A percentile compares a stretch with the other conserved stretches of the same genome.
Evolutionary conservation across 2,113 vertebrate species (phyloP).

Genomic region (Cettia cetti): DNA sequence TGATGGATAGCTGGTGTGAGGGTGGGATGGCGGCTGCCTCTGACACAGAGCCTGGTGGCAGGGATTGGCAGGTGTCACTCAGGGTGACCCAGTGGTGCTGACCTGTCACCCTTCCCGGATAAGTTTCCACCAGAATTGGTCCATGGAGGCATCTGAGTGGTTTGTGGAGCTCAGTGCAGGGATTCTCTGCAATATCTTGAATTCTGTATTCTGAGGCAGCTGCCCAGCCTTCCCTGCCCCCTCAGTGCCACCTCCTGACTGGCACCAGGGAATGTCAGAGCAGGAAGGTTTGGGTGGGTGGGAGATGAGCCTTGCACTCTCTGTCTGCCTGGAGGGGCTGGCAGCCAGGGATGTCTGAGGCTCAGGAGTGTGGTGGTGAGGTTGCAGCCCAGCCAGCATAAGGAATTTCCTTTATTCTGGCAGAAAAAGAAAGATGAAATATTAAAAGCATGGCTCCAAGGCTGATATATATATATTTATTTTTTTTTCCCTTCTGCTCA

Average conservation of each 20-base stretch:
- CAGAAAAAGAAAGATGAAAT: neutral
- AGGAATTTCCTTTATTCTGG: neutral
- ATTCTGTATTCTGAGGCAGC: neutral
- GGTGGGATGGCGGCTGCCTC: neutral
- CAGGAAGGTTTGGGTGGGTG: neutral
- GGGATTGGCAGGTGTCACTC: neutral
- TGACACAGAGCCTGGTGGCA: neutral
- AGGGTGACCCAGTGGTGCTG: neutral
- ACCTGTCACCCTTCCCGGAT: neutral
- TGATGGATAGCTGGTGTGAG: neutral
- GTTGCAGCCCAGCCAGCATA: neutral
- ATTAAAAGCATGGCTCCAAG: conserved; percentile 19
- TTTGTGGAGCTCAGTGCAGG: neutral
- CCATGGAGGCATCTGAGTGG: rapidly evolving
- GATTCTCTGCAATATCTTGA: neutral
- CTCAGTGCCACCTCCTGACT: neutral
- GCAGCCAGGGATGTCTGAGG: neutral
- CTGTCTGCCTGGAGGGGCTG: conserved; percentile 26
- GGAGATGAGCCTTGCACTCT: neutral
- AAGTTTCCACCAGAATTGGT: neutral
- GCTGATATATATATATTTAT: neutral
- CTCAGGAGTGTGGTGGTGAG: neutral
- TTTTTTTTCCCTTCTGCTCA: neutral
- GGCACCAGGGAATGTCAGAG: neutral
- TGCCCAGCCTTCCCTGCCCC: neutral